Evolutionary conservation across 1,140 invertebrate genomes (phyloP).

Genomic region (Neodiprion fabricii): DNA sequence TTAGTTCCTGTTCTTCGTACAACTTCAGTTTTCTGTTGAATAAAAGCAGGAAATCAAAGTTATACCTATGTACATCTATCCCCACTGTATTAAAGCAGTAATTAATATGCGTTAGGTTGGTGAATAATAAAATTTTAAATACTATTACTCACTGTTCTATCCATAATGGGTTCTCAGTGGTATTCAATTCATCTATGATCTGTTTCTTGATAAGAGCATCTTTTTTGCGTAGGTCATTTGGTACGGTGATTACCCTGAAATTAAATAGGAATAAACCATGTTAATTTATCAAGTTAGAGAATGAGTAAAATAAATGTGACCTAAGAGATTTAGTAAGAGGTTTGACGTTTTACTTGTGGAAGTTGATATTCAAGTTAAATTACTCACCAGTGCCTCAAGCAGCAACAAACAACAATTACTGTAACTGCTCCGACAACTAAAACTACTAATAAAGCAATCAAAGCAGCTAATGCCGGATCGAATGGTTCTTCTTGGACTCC

Average conservation of each 20-base stretch:
- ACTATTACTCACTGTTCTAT: constrained; percentile 79
- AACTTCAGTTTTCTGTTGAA: constrained; percentile 79
- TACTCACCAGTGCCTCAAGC: constrained; percentile 82
- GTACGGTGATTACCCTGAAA: constrained; percentile 70
- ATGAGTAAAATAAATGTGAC: too few species aligned
- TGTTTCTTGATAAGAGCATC: constrained; percentile 83
- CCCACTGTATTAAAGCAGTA: background rate
- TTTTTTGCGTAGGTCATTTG: constrained; percentile 73
- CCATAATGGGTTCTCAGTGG: constrained; percentile 92
- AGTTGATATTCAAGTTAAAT: constrained; percentile 16
- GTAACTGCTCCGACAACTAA: constrained; percentile 86
- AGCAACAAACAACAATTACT: constrained; percentile 87
- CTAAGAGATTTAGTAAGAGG: constrained; percentile 8
- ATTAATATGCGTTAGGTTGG: background rate
- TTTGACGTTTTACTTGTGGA: constrained; percentile 17
- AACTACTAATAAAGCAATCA: constrained; percentile 86
- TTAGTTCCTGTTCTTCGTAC: constrained; percentile 92
- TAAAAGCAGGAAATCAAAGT: constrained; percentile 27
- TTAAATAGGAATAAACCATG: background rate
- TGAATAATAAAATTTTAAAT: constrained; percentile 8
- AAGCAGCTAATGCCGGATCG: constrained; percentile 82
- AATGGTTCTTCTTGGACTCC: constrained; percentile 73
- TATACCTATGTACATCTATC: background rate
- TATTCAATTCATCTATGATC: constrained; percentile 83
- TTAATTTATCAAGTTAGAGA: background rate